Evolutionary conservation across 92 coral and sea anemone species (phyloP).

Genomic region (Heliopora coerulea): DNA sequence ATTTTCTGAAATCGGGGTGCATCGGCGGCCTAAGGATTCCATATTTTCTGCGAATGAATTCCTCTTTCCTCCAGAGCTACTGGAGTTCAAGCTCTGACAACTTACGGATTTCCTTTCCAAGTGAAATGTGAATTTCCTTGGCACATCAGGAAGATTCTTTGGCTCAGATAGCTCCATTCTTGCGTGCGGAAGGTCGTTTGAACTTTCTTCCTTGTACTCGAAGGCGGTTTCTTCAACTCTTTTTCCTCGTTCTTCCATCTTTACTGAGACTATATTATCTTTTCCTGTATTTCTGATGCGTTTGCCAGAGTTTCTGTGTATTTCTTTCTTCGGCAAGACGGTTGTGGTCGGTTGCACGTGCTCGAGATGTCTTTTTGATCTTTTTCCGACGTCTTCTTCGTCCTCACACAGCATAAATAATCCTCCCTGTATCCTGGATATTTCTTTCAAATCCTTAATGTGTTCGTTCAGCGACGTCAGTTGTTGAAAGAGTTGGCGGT

Average conservation of each 20-base stretch:
- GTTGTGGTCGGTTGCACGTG: not conserved
- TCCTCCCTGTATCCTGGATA: constrained; percentile 29
- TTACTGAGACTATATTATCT: no score
- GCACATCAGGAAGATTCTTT: no score
- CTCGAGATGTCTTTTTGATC: not conserved
- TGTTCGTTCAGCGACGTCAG: constrained; percentile 31
- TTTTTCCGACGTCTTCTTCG: not conserved
- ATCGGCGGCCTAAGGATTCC: not conserved
- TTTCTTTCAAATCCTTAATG: constrained; percentile 28
- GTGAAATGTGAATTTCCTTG: constrained; percentile 8
- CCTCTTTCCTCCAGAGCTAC: not conserved
- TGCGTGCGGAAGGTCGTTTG: no score
- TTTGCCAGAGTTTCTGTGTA: not conserved
- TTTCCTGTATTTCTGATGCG: not conserved
- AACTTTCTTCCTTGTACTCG: constrained; percentile 21
- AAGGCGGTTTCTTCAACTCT: constrained; percentile 33
- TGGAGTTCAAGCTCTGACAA: constrained; percentile 26
- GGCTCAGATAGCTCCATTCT: no score
- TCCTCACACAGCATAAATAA: constrained; percentile 21
- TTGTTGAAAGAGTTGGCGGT: constrained; percentile 16
- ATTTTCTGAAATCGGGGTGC: constrained; percentile 12
- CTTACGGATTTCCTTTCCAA: constrained; percentile 37
- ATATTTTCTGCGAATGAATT: not conserved
- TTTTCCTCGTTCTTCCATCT: not conserved
- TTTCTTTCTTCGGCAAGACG: not conserved